phyloP scores from a whole-genome alignment of 2,888 invertebrate species.

The Drosophila paranaensis region DNA sequence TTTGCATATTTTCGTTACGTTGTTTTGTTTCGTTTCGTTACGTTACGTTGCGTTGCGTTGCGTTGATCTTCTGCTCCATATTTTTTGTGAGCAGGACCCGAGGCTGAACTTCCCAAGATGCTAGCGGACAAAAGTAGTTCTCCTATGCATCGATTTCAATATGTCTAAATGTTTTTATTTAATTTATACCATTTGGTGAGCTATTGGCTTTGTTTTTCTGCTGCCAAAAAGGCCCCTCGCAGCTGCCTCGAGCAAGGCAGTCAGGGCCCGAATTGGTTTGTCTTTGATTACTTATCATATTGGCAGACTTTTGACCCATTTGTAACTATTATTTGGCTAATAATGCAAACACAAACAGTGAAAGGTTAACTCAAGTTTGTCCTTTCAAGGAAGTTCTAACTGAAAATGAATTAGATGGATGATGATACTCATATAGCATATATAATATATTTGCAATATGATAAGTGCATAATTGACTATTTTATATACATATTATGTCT shows the following conservation, averaged over 20 bases:
- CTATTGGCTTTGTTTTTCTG: slow-evolving; percentile 10
- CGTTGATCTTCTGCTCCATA: neutral
- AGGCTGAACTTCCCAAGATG: slow-evolving; percentile 40
- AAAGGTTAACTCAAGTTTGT: neutral
- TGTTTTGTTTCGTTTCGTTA: slow-evolving; percentile 10
- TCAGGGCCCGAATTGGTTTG: slow-evolving; percentile 34
- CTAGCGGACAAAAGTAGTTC: slow-evolving; percentile 33
- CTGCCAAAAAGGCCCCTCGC: slow-evolving; percentile 4
- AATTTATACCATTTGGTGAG: slow-evolving; percentile 39
- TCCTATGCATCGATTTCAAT: slow-evolving; percentile 53
- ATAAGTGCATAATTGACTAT: neutral
- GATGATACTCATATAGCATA: neutral
- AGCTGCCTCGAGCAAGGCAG: slow-evolving; percentile 26
- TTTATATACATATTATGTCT: no score
- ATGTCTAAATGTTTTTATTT: slow-evolving; percentile 60
- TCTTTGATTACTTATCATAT: slow-evolving; percentile 33
- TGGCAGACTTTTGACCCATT: slow-evolving; percentile 11
- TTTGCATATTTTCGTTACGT: slow-evolving; percentile 58
- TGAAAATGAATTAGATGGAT: neutral
- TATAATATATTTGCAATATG: neutral
- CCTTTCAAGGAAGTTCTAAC: neutral
- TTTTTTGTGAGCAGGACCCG: neutral
- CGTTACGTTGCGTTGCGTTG: slow-evolving; percentile 6
- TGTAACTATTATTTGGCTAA: slow-evolving; percentile 1
- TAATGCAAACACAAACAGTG: neutral